phyloP scores from a whole-genome alignment of 2,113 vertebrate species.

The Urocynchramus pylzowi region DNA sequence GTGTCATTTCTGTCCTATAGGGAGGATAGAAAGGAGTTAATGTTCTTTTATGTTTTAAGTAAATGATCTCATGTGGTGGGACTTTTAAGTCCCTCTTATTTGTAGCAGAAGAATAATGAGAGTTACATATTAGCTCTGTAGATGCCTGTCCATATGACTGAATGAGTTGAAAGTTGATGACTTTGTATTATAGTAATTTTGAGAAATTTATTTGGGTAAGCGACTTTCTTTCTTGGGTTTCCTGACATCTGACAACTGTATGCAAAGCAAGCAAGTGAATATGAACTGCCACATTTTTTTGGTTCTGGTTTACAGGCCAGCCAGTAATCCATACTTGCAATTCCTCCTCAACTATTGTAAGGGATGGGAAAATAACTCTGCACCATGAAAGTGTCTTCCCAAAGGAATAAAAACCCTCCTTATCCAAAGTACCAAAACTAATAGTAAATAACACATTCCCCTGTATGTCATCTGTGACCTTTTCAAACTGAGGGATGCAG shows the following conservation, averaged over 20 bases:
- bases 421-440: neutral
- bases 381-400: neutral
- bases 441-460: neutral
- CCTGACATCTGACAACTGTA: neutral
- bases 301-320: neutral
- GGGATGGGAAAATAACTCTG: neutral
- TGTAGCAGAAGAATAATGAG: neutral
- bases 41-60: neutral
- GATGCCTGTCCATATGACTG: neutral
- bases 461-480: neutral
- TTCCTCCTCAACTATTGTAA: neutral
- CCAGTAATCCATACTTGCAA: neutral
- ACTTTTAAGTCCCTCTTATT: neutral
- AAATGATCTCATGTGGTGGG: neutral
- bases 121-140: neutral
- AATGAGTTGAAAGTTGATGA: neutral
- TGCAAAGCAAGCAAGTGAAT: neutral
- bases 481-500: neutral
- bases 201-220: neutral
- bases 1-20: neutral
- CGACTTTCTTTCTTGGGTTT: neutral
- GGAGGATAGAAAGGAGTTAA: neutral
- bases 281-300: neutral
- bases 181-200: neutral
- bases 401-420: neutral